phyloP scores from a whole-genome alignment of 2,888 invertebrate genomes.

The Aradus depressus region DNA sequence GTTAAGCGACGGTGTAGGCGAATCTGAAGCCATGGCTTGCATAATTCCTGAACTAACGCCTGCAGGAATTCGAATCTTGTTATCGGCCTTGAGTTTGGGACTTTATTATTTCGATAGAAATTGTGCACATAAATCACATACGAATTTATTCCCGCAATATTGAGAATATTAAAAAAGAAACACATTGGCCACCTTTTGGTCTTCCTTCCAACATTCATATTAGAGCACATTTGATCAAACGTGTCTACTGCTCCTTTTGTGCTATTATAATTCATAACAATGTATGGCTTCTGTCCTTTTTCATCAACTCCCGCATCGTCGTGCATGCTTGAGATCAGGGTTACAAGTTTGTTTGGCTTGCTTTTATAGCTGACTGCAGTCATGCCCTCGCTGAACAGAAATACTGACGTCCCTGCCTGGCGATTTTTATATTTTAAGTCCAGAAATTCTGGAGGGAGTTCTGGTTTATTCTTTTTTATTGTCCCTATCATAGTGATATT shows the following conservation, averaged over 20 bases:
- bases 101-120: too few relatives aligned
- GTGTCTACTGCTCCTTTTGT: conserved; percentile 32
- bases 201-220: conserved; percentile 28
- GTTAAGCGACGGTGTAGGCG: too few relatives aligned
- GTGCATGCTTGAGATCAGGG: conserved; percentile 12
- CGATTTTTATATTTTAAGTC: conserved; percentile 12
- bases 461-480: too few relatives aligned
- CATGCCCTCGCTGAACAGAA: conserved; percentile 6
- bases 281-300: conserved; percentile 29
- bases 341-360: conserved; percentile 18
- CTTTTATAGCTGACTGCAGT: conserved; percentile 13
- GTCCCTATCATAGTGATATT: conserved; percentile 20
- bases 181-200: conserved; percentile 31
- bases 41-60: too few relatives aligned
- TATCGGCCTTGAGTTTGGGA: too few relatives aligned
- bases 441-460: conserved; percentile 32
- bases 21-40: too few relatives aligned
- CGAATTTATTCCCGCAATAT: conserved; percentile 31
- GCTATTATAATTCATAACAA: conserved; percentile 31
- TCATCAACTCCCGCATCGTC: conserved; percentile 23
- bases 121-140: conserved; percentile 14
- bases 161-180: conserved; percentile 30
- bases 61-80: too few relatives aligned
- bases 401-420: not conserved
- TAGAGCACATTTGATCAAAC: conserved; percentile 26